Conservation (phyloP, 2,797 vertebrate species). For the Anguilla marmorata region DNA sequence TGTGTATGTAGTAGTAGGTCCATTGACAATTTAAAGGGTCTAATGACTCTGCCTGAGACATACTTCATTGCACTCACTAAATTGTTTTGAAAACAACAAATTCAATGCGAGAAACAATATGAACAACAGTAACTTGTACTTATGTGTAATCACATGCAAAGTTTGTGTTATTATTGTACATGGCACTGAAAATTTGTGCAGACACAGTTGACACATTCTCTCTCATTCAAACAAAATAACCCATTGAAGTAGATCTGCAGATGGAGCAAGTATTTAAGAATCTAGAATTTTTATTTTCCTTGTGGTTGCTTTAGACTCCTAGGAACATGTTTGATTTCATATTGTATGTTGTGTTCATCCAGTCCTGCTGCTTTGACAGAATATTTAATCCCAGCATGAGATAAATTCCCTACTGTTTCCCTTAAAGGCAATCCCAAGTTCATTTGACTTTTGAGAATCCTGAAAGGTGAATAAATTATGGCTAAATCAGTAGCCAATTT, state of each 20-base stretch:
- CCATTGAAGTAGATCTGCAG: neutral
- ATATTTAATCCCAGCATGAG: neutral
- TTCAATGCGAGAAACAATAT: neutral
- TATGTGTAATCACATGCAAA: neutral
- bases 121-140: neutral
- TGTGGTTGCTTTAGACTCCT: neutral
- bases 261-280: neutral
- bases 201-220: neutral
- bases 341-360: neutral
- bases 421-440: conserved; percentile 11
- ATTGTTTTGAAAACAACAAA: neutral
- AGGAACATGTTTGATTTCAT: no score
- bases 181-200: neutral
- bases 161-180: conserved; percentile 10
- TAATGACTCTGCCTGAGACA: neutral
- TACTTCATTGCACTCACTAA: neutral
- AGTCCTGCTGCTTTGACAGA: neutral
- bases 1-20: neutral
- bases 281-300: neutral
- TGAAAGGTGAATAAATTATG: conserved; percentile 2
- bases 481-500: neutral
- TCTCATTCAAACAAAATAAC: neutral
- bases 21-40: neutral
- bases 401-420: neutral
- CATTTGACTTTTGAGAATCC: neutral